Base-by-base conservation (phyloP, 2,113 vertebrate species). In the Todiramphus saurophagus region DNA sequence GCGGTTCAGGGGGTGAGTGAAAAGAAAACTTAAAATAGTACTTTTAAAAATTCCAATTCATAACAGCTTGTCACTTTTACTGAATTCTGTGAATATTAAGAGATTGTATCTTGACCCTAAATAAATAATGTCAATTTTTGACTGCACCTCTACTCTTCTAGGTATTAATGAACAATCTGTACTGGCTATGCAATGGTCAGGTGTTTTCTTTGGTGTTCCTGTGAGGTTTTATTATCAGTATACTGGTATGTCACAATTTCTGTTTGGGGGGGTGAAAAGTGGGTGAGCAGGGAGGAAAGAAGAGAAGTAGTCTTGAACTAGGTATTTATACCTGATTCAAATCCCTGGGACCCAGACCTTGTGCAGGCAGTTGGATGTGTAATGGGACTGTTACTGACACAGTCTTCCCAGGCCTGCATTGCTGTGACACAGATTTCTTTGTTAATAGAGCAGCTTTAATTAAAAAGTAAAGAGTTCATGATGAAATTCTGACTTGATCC, bases 381-480 rank as follows among this genome's bases (percentile, higher is more conserved):
- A 53, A 68, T 24, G 43, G 66, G 39, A 55, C 43, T 68, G 35
- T 25, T 69, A 59, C 66, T 60, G 68, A 64, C 43, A 75, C 1
- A 1, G 10, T 50, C 55, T 81, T 41, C 78, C 51, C 35, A 37
- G 63, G 44, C 16, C 77, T 1, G 8, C 15, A 6, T 16, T 66
- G 41, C 90, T 89, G 50, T 56, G 73, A n/a, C 79, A 82, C 46
- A 81, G 11, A 73, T 88, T 53, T 62, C 73, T 72, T 50, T 41
- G 58, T 72, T 84, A 89, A 75, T n/a, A 68, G 75, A 83, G 48
- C 75, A 78, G 25, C n/a, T 83, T 94, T 96, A 93, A 94, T 96
- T 94, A 96, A 93, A 77, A 86, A 66, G 33, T 64, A 56, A 18
- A 66, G 46, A 84, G 85, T 86, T 93, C 37, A 50, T 30, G 0